These are phyloP conservation scores for Cephus nigrinus DNA, from an alignment of 2,888 invertebrate genomes.

Conservation along the genomic window DNA sequence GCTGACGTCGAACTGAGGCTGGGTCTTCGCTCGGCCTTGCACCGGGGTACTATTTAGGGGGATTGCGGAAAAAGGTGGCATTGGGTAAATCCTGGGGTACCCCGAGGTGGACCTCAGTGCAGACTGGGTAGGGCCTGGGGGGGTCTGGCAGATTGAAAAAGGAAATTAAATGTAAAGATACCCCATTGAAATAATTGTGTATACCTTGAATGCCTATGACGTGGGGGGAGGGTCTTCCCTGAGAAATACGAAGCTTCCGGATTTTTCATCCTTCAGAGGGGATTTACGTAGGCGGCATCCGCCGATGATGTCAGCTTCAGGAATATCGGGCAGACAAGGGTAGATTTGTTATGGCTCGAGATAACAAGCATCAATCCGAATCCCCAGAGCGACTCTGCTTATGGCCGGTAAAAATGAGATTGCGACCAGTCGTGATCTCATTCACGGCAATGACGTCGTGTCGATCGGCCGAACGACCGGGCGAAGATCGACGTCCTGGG, in stretches of 20 bases:
- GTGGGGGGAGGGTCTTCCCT: neutral
- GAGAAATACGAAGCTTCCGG: neutral
- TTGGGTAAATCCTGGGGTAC: neutral
- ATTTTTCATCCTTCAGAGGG: neutral
- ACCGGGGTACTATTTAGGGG: neutral
- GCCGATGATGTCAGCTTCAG: neutral
- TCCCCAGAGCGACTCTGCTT: neutral
- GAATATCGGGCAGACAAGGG: neutral
- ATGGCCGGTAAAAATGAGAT: neutral
- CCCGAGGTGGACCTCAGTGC: neutral
- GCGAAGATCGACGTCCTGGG: neutral
- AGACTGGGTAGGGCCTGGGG: neutral
- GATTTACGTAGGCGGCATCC: neutral
- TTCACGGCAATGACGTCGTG: neutral
- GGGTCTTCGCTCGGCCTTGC: constrained; percentile 23
- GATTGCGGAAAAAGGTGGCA: neutral
- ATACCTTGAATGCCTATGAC: neutral
- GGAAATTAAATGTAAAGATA: neutral
- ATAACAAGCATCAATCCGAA: constrained; percentile 5
- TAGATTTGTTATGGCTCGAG: constrained; percentile 3
- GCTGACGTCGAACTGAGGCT: constrained; percentile 41
- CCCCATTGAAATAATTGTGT: neutral
- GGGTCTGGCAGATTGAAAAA: neutral
- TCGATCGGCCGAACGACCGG: neutral
- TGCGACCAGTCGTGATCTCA: neutral